Evolutionary conservation across 2,797 vertebrate species (phyloP).

Genomic region (Gorsachius magnificus): DNA sequence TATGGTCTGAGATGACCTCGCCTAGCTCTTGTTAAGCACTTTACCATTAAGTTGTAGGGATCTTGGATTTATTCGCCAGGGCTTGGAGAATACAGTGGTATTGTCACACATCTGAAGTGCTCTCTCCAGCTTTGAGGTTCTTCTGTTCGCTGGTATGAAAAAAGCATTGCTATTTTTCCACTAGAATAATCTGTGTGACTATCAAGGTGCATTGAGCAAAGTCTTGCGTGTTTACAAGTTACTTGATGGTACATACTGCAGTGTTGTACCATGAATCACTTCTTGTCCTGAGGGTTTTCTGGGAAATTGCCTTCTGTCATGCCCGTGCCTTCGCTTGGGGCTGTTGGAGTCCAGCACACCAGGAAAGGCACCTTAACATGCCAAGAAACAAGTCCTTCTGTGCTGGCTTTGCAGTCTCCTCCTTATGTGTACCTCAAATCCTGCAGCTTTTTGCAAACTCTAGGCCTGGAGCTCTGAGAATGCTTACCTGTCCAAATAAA

Average conservation of each 20-base stretch:
- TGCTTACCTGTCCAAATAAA: background rate
- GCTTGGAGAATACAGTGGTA: background rate
- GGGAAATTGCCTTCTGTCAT: background rate
- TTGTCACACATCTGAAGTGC: background rate
- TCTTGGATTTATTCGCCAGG: background rate
- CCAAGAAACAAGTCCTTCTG: background rate
- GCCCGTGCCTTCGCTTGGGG: background rate
- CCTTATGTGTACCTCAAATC: background rate
- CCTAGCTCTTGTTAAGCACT: constrained; percentile 7
- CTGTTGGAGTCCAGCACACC: background rate
- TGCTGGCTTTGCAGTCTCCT: background rate
- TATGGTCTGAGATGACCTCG: background rate
- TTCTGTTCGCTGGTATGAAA: background rate
- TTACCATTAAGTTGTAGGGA: background rate
- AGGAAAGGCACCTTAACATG: background rate
- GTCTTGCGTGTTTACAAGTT: background rate
- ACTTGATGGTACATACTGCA: background rate
- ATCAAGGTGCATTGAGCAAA: background rate
- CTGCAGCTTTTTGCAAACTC: background rate
- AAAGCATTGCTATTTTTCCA: background rate
- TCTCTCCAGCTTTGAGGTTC: background rate
- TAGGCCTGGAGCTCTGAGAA: background rate
- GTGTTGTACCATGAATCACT: background rate
- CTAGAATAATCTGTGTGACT: background rate
- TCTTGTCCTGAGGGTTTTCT: background rate